Evolutionary conservation across 2,113 vertebrate species (phyloP).

Genomic region (Triplophysa tibetana): DNA sequence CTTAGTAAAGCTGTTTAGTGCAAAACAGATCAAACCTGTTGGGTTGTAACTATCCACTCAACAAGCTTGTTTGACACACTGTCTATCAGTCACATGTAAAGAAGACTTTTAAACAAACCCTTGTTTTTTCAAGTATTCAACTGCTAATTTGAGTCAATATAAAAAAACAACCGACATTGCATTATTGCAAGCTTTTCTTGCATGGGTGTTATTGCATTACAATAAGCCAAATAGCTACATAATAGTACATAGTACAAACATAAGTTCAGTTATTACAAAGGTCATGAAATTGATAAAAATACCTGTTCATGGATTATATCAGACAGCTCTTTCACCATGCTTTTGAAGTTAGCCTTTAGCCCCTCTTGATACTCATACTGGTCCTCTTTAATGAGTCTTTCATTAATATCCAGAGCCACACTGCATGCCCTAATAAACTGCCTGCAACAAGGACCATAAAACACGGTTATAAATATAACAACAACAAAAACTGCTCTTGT

Average conservation of each 20-base stretch:
- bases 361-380: slow-evolving; percentile 96
- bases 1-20: not conserved
- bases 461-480: not conserved
- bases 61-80: not conserved
- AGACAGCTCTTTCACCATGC: slow-evolving; percentile 96
- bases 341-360: slow-evolving; percentile 91
- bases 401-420: slow-evolving; percentile 91
- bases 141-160: no score
- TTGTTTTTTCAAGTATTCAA: no score
- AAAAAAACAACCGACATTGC: no score
- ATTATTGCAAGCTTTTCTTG: no score
- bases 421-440: slow-evolving; percentile 91
- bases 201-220: no score
- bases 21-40: slow-evolving; percentile 19
- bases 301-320: slow-evolving; percentile 97
- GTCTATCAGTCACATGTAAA: not conserved
- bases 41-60: not conserved
- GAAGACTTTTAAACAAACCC: not conserved
- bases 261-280: not conserved
- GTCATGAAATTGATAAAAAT: not conserved
- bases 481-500: no score
- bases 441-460: slow-evolving; percentile 65
- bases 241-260: no score
- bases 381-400: slow-evolving; percentile 94
- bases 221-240: no score